These are phyloP conservation scores for Dryobates pubescens DNA, from an alignment of 2,797 vertebrate species.

Conservation along the genomic window DNA sequence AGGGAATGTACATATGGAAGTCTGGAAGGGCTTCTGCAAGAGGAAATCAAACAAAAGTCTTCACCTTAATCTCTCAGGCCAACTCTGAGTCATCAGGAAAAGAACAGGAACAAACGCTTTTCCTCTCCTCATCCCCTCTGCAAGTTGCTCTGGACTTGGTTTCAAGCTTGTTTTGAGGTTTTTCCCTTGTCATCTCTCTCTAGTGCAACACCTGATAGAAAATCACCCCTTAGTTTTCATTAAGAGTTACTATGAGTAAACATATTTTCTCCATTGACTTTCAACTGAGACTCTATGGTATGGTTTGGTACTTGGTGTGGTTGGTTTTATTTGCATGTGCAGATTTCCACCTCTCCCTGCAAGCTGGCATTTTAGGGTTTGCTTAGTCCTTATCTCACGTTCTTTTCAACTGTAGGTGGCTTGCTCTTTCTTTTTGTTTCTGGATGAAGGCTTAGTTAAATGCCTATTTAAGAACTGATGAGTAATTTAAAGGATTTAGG, in stretches of 20 bases:
- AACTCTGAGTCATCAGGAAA: background rate
- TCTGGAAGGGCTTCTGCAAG: background rate
- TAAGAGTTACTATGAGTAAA: background rate
- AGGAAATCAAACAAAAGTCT: background rate
- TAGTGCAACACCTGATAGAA: background rate
- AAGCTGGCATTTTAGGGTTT: conserved; percentile 38
- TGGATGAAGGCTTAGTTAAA: conserved; percentile 77
- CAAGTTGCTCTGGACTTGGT: background rate
- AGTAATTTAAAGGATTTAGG: conserved; percentile 84
- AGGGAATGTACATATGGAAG: background rate
- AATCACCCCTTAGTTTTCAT: background rate
- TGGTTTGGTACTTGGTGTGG: background rate
- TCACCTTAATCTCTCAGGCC: background rate
- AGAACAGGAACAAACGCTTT: background rate
- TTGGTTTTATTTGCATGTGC: background rate
- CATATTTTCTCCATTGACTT: background rate
- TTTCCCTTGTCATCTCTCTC: background rate
- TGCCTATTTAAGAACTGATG: conserved; percentile 81
- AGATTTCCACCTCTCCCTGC: conserved; percentile 14
- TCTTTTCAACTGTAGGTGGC: conserved; percentile 53
- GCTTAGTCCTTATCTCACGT: background rate
- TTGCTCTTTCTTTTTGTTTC: conserved; percentile 53
- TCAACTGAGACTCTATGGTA: background rate
- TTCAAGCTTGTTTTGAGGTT: background rate
- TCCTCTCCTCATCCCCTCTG: background rate